Evolutionary conservation across 1,140 invertebrate genomes (phyloP), one percentile per base, ranked within the genome.

Genomic region (Dermatophagoides farinae): DNA sequence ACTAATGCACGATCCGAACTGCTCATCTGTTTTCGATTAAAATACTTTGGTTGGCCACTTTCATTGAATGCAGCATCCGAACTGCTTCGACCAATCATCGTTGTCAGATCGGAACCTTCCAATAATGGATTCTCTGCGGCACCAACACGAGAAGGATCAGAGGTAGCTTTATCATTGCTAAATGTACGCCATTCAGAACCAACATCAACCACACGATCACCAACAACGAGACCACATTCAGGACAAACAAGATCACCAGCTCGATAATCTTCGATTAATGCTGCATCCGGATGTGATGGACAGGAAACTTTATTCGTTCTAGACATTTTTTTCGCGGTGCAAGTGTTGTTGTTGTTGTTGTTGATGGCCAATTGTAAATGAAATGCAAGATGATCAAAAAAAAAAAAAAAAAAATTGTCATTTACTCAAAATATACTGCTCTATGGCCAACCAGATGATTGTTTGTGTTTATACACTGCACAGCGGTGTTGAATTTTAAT

Each of bases 141-240:
- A 77, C 96, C 96, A 63, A 99, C 96, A 86, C 95, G 89, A 75
- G 89, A 96, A 23, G 93, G 93, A 77, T 99, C 96, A 1, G 87
- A 86, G 1, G 47, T 23, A 62, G 83, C 82, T 70, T 96, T 96
- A 70, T 99, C 96, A 77, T 97, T 98, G 67, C 88, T 96, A 72
- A 99, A 99, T 55, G 95, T 98, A 72, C 96, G 79, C 96, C 96
- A 99, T 74, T 99, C 96, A n/a, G 93, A 97, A n/a, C 95, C 93
- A n/a, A 99, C 96, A 77, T 99, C 96, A 65, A 99, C 92, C 0
- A 98, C 90, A 70, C 91, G 89, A 74, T 99, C 96, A 31, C 96
- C 96, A 39, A 99, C 95, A 50, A 99, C 95, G 51, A 97, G 77
- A 20, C 96, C 96, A 79, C 96, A 99, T 76, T 95, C 89, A 25